Conservation (phyloP, 2,797 vertebrate species). For the Zonotrichia albicollis region DNA sequence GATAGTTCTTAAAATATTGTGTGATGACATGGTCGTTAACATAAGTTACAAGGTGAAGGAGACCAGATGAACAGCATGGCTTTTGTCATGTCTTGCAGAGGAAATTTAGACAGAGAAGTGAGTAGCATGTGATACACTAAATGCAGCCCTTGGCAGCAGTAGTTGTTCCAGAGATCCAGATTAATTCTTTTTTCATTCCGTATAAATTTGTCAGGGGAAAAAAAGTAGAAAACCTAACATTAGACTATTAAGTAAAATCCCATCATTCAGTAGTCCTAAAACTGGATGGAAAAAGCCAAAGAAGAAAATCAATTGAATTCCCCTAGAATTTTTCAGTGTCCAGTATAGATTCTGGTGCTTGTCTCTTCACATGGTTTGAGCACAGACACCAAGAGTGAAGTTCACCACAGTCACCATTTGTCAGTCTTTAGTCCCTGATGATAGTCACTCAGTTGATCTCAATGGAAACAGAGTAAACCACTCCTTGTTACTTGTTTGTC, state of each 20-base stretch:
- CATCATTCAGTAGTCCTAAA: background rate
- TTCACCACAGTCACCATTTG: background rate
- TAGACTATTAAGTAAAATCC: background rate
- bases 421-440: background rate
- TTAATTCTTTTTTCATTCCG: background rate
- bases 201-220: fast-evolving
- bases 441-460: background rate
- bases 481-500: background rate
- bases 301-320: background rate
- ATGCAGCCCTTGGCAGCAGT: background rate
- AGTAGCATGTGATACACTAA: background rate
- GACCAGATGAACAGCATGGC: background rate
- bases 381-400: background rate
- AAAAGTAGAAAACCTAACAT: background rate
- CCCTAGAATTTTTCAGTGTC: background rate
- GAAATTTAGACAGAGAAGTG: background rate
- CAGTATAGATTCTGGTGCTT: background rate
- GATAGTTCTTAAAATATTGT: background rate
- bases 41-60: background rate
- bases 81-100: background rate
- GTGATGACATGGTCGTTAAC: background rate
- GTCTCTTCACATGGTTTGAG: background rate
- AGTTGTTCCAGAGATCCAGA: background rate
- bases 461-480: background rate
- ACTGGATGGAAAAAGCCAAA: background rate